Percentiles rank a stretch among this genome's conserved stretches.
phyloP scores from a whole-genome alignment of 2,113 vertebrate genomes.

The Cettia cetti region DNA sequence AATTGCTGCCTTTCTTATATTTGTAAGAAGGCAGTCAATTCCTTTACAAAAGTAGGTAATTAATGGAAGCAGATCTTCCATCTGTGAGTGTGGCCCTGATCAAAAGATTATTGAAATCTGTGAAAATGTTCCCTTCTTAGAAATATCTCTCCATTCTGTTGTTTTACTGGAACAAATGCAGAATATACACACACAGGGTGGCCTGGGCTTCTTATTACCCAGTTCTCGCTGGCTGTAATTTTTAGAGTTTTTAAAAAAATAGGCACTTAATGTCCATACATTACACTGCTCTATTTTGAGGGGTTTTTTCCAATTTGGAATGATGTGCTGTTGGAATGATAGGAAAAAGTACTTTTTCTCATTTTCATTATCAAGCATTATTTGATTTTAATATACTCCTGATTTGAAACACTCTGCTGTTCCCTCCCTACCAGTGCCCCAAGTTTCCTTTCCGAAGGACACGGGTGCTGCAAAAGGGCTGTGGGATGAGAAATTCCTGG shows the following conservation, averaged over 20 bases:
- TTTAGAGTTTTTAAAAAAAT: fast-evolving
- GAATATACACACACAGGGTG: background rate
- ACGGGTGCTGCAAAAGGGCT: background rate
- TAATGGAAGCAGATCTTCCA: background rate
- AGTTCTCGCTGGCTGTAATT: background rate
- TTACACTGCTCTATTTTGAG: background rate
- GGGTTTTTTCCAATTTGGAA: background rate
- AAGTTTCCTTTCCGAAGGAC: background rate
- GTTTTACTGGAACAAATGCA: background rate
- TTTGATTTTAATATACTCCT: background rate
- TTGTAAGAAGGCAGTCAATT: background rate
- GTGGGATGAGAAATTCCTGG: fast-evolving
- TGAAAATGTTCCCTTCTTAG: background rate
- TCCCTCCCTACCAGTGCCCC: background rate
- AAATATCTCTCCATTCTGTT: background rate
- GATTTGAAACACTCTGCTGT: background rate
- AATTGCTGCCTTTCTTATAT: background rate
- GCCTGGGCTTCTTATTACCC: background rate
- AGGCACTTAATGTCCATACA: background rate
- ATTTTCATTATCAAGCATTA: background rate
- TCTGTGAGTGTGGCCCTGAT: background rate
- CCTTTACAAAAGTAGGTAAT: background rate
- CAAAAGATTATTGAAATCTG: background rate
- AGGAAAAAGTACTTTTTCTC: background rate
- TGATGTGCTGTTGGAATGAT: background rate